phyloP scores from a whole-genome alignment of 64 coral and sea anemone genomes.

The Platygyra sinensis region DNA sequence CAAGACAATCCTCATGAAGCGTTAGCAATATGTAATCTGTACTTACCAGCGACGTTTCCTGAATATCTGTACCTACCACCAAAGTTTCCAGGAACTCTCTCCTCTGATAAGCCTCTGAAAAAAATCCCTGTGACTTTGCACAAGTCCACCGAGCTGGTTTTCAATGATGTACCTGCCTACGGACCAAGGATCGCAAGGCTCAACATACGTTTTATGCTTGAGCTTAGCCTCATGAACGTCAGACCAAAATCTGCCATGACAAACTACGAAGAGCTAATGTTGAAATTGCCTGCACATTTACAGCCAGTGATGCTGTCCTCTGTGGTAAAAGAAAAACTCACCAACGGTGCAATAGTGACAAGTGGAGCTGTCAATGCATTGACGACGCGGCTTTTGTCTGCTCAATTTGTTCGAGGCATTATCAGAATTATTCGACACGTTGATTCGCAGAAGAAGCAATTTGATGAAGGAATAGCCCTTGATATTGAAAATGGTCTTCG shows the following conservation, averaged over 20 bases:
- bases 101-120: no score
- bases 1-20: background rate
- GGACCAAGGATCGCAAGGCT: constrained; percentile 19
- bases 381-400: background rate
- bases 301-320: constrained; percentile 50
- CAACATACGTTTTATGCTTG: constrained; percentile 20
- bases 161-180: constrained; percentile 39
- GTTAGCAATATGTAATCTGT: background rate
- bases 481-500: background rate
- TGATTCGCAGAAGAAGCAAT: background rate
- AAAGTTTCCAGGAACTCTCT: no score
- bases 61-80: constrained; percentile 19
- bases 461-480: background rate
- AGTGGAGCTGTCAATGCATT: background rate
- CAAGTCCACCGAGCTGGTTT: constrained; percentile 40
- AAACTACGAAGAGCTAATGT: constrained; percentile 23
- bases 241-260: background rate
- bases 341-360: background rate
- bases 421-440: constrained; percentile 4
- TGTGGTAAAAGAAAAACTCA: constrained; percentile 27
- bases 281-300: constrained; percentile 40
- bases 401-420: background rate
- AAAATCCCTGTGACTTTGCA: no score
- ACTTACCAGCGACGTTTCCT: constrained; percentile 8
- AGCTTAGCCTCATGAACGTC: background rate